Evolutionary conservation across 2,113 vertebrate species (phyloP), one percentile per base, ranked within the genome.

Genomic region (Tupaia tana): DNA sequence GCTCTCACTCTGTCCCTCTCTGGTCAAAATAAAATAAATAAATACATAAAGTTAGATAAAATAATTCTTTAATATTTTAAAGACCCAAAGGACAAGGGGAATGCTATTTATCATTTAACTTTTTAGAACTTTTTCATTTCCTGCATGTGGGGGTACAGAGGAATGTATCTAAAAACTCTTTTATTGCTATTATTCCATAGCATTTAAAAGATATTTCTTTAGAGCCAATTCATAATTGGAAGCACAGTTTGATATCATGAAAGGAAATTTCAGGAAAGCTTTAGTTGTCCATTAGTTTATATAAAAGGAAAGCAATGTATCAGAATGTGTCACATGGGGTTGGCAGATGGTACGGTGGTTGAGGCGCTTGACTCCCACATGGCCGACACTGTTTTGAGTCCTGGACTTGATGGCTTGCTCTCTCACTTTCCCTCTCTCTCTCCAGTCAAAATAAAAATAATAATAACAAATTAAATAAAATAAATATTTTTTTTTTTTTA

Each of bases 61-160:
- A 43, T 43, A 43, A 43, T 43, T 43, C 43, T 43, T 43, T 3
- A 43, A 43, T 43, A 43, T 43, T 43, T 43, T 3, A 43, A 43
- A 96, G 95, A 89, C 15, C 7, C 70, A 19, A 81, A 6, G 43
- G 27, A 81, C 27, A 31, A 81, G 67, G 7, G 18, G 34, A 92
- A 85, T 74, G 18, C 88, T 12, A 85, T 2, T 75, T 92, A 27
- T 63, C 67, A 61, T 77, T 95, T 88, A 71, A 75, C 61, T 71
- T 95, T 95, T 93, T 71, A 80, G 31, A 92, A 90, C 4, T 22
- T 73, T 18, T 91, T 95, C 59, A 91, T 94, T 92, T 95, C 29
- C 78, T 85, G 94, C 93, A 91, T 81, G 18, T 79, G 14, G 9
- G 10, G 6, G 2, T 85, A 4, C 2, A 69, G 19, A 83, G 59